These are phyloP conservation scores for Druceiella hillmani DNA, from an alignment of 2,888 invertebrate species.

Conservation along the genomic window DNA sequence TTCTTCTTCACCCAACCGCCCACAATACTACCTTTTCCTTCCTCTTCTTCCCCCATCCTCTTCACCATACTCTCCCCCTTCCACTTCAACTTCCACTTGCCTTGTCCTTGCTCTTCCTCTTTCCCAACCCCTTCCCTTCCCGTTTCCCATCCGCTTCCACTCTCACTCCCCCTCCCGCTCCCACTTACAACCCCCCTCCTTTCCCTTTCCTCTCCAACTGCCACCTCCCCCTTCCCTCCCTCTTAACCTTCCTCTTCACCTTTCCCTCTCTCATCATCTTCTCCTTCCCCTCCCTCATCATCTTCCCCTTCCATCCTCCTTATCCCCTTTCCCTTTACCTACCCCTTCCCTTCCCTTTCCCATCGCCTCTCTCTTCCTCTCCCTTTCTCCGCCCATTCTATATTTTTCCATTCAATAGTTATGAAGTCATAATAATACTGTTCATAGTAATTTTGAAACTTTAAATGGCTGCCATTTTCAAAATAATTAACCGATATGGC, in stretches of 20 bases:
- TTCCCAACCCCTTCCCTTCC: constrained; percentile 2
- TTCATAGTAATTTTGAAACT: no score
- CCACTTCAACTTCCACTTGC: background rate
- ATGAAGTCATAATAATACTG: no score
- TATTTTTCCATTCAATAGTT: no score
- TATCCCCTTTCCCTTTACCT: constrained; percentile 1
- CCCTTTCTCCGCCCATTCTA: no score
- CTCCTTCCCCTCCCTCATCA: no score
- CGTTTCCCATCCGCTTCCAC: background rate
- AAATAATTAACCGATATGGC: no score
- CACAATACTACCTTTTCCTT: background rate
- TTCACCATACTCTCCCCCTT: background rate
- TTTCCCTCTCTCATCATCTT: no score
- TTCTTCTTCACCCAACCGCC: background rate
- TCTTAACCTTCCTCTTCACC: background rate
- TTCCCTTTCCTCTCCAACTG: background rate
- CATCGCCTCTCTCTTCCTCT: no score
- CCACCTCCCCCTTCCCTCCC: background rate
- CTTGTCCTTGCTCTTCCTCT: background rate
- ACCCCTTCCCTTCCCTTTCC: no score
- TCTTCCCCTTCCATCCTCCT: background rate
- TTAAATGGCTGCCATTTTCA: no score
- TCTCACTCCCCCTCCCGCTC: background rate
- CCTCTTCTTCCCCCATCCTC: background rate
- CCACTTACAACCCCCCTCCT: background rate